Conservation (phyloP, 1,140 invertebrate species). For the Cardiocondyla obscurior region DNA sequence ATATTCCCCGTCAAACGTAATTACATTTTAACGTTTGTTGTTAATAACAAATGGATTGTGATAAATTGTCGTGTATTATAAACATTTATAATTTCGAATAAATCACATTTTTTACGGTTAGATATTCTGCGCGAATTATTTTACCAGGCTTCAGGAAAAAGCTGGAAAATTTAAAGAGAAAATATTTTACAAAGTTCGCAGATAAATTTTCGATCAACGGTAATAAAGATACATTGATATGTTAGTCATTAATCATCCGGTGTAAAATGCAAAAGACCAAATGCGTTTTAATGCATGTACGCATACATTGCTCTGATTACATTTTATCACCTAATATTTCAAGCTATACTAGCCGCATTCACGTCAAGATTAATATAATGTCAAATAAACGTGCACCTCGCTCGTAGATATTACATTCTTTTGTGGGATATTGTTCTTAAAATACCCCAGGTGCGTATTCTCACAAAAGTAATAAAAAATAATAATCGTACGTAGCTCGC, state of each 20-base stretch:
- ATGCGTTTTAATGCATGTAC: background rate
- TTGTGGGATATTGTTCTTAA: background rate
- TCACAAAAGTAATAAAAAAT: background rate
- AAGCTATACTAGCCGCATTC: constrained; percentile 3
- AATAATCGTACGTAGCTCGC: background rate
- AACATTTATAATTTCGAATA: background rate
- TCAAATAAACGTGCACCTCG: background rate
- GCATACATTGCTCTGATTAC: background rate
- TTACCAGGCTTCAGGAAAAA: background rate
- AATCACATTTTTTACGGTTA: background rate
- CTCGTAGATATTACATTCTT: constrained; percentile 11
- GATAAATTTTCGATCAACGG: background rate
- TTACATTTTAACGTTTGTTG: background rate
- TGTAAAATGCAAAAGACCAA: background rate
- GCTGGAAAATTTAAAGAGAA: background rate
- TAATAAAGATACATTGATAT: constrained; percentile 1
- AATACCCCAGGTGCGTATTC: background rate
- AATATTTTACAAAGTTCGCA: background rate
- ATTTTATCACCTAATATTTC: constrained; percentile 23
- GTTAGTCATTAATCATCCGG: constrained; percentile 20
- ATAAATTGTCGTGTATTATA: background rate
- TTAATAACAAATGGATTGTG: background rate
- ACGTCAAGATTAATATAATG: constrained; percentile 7
- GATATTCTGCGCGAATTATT: background rate
- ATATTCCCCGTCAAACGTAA: background rate